phyloP scores from a whole-genome alignment of 2,888 invertebrate genomes.

The Pheosia tremula region DNA sequence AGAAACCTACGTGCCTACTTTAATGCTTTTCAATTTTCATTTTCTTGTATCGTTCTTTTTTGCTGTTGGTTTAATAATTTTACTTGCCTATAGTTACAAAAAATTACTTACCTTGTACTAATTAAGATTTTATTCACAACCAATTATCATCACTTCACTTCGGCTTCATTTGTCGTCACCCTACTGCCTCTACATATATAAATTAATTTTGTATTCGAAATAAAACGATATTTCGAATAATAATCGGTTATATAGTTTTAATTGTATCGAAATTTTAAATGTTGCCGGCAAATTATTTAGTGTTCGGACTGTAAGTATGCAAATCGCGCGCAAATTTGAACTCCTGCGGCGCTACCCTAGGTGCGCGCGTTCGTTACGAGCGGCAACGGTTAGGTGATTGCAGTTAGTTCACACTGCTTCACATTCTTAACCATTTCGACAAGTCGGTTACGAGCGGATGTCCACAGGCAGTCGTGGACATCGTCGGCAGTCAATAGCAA shows the following conservation, averaged over 20 bases:
- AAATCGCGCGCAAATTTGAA: slow-evolving; percentile 45
- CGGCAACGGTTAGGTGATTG: slow-evolving; percentile 72
- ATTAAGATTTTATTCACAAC: slow-evolving; percentile 57
- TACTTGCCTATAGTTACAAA: neutral
- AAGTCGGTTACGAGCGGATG: slow-evolving; percentile 64
- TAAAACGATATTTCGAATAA: neutral
- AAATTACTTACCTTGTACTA: slow-evolving; percentile 48
- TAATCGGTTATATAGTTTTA: neutral
- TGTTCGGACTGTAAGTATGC: slow-evolving; percentile 38
- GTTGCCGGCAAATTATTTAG: slow-evolving; percentile 1
- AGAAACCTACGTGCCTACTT: too few species aligned
- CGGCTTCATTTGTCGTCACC: slow-evolving; percentile 35
- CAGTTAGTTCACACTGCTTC: slow-evolving; percentile 64
- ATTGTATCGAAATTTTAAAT: neutral
- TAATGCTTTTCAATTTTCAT: too few species aligned
- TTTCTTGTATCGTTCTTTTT: too few species aligned
- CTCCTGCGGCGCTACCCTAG: slow-evolving; percentile 42
- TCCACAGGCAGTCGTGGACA: slow-evolving; percentile 49
- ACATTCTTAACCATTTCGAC: slow-evolving; percentile 74
- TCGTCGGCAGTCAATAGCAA: slow-evolving; percentile 45
- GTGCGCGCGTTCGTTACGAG: slow-evolving; percentile 67
- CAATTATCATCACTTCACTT: slow-evolving; percentile 56
- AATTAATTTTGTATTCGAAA: slow-evolving; percentile 9
- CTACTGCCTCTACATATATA: slow-evolving; percentile 10
- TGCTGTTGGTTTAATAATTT: too few species aligned